Evolutionary conservation across 2,797 vertebrate species (phyloP).

Genomic region (Pseudocheirus occidentalis): DNA sequence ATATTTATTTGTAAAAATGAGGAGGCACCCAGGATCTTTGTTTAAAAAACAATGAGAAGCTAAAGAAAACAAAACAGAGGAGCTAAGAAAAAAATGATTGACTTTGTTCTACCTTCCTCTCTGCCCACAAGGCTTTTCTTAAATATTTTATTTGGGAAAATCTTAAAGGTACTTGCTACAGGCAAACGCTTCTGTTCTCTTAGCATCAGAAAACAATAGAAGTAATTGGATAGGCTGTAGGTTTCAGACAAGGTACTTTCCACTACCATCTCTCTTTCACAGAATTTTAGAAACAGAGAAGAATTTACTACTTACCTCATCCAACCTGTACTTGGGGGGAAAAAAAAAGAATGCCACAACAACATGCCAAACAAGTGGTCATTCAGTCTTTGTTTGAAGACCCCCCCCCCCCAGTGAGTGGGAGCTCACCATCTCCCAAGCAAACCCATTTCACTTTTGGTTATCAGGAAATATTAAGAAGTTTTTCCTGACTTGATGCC

Average conservation of each 20-base stretch:
- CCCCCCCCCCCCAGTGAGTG: neutral
- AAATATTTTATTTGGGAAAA: constrained; percentile 23
- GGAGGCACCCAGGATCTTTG: neutral
- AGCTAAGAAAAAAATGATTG: neutral
- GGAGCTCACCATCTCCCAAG: neutral
- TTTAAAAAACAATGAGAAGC: neutral
- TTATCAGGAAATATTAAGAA: neutral
- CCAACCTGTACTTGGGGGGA: neutral
- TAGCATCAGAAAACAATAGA: constrained; percentile 15
- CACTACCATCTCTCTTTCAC: neutral
- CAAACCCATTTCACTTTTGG: neutral
- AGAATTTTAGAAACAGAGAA: neutral
- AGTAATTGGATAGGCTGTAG: neutral
- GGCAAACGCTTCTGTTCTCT: constrained; percentile 44
- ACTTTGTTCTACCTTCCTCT: neutral
- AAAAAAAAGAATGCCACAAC: neutral
- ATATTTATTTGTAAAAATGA: neutral
- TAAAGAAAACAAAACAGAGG: neutral
- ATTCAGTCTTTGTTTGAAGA: neutral
- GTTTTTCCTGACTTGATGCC: neutral
- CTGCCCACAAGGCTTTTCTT: constrained; percentile 29
- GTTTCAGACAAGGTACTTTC: constrained; percentile 1
- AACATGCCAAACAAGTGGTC: neutral
- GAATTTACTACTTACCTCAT: neutral
- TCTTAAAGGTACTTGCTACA: constrained; percentile 38